A percentile compares a stretch with the other conserved stretches of the same genome.
Evolutionary conservation across 35 echinoderm and acorn worm genomes (phyloP).

Genomic region (Chiridota heheva): DNA sequence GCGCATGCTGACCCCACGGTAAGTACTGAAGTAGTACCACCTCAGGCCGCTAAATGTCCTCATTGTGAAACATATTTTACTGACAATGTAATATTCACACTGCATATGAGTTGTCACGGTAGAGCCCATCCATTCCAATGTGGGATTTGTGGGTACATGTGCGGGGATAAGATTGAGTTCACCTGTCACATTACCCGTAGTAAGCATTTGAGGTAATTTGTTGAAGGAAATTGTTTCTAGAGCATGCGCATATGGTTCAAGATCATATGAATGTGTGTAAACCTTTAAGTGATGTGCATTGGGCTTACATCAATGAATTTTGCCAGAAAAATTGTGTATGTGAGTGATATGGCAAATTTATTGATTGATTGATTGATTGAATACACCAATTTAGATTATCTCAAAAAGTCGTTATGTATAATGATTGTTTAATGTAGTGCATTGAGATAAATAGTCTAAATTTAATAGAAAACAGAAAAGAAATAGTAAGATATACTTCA

Average conservation of each 20-base stretch:
- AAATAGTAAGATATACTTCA: not conserved
- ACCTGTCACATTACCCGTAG: slow-evolving; percentile 98
- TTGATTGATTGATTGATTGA: not conserved
- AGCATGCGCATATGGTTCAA: not conserved
- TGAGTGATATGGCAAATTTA: slow-evolving; percentile 11
- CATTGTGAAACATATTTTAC: slow-evolving; percentile 95
- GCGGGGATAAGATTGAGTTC: slow-evolving; percentile 98
- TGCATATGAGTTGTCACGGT: slow-evolving; percentile 99
- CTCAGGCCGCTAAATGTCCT: slow-evolving; percentile 80
- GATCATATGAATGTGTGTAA: not conserved
- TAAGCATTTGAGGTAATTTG: slow-evolving; percentile 80
- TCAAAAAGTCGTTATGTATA: slow-evolving; percentile 3
- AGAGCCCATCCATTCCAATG: slow-evolving; percentile 90
- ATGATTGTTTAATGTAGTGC: slow-evolving; percentile 16
- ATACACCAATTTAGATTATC: slow-evolving; percentile 15
- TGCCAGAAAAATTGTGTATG: not conserved
- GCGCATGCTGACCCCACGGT: slow-evolving; percentile 57
- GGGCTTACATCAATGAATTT: not conserved
- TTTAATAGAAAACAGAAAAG: not conserved
- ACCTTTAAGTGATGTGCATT: not conserved
- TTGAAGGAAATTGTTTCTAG: too few relatives aligned
- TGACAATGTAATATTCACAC: slow-evolving; percentile 93
- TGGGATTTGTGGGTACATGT: slow-evolving; percentile 94
- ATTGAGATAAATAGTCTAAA: not conserved
- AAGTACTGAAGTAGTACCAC: slow-evolving; percentile 51